These are phyloP conservation scores for Peromyscus nudipes DNA, from an alignment of 2,797 vertebrate genomes.

Conservation along the genomic window DNA sequence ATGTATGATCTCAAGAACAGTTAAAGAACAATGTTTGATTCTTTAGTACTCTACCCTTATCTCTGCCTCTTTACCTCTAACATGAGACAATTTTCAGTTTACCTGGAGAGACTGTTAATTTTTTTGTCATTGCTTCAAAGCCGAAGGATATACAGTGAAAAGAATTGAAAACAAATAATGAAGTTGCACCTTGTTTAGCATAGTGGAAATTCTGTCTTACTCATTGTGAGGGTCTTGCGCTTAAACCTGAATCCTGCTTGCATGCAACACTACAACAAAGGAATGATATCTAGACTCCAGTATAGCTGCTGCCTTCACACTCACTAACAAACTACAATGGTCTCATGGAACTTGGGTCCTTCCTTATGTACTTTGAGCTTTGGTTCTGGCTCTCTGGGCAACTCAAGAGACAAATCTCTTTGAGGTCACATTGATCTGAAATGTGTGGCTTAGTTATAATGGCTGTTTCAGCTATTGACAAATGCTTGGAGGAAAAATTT, in stretches of 20 bases:
- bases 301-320: fast-evolving
- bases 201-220: neutral
- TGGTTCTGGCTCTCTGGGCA: neutral
- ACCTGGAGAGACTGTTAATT: neutral
- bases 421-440: neutral
- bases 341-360: neutral
- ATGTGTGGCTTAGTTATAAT: neutral
- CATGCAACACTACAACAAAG: neutral
- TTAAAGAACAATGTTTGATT: neutral
- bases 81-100: constrained; percentile 27
- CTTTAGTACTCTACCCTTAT: neutral
- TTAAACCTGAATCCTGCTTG: neutral
- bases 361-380: neutral
- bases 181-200: neutral
- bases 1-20: neutral
- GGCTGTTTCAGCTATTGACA: neutral
- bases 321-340: neutral
- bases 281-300: too few relatives aligned
- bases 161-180: neutral
- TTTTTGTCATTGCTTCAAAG: constrained; percentile 1
- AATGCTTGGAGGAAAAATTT: neutral
- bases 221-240: neutral
- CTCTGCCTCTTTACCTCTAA: neutral
- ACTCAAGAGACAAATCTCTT: neutral
- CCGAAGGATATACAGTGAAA: neutral